Percentiles rank a stretch among this genome's conserved stretches.
These are phyloP conservation scores for Heliconius sara DNA, from an alignment of 2,888 invertebrate genomes.

Conservation along the genomic window DNA sequence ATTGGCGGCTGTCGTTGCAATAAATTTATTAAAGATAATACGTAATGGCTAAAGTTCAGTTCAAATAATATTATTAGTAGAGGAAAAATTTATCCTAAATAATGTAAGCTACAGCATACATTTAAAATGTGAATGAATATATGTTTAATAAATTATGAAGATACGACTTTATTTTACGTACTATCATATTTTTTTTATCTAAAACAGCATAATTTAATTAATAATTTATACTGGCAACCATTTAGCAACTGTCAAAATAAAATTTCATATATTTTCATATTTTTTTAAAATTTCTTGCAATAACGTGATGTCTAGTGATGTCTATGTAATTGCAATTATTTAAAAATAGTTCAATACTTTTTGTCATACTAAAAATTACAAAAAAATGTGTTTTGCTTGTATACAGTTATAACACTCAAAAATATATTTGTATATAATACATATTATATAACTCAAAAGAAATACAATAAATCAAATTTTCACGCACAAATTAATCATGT, in stretches of 20 bases:
- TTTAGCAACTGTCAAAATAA: background rate
- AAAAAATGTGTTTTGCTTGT: background rate
- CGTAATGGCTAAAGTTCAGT: too few species aligned
- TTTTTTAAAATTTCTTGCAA: background rate
- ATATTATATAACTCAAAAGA: constrained; percentile 13
- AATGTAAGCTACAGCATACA: background rate
- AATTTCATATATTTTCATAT: background rate
- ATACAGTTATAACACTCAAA: background rate
- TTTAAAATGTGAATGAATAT: background rate
- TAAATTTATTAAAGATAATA: background rate
- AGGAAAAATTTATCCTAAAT: background rate
- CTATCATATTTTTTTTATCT: too few species aligned
- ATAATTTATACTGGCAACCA: background rate
- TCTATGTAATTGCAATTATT: background rate
- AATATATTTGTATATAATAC: background rate
- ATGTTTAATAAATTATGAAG: background rate
- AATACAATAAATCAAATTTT: background rate
- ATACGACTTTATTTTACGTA: background rate
- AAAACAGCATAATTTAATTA: background rate
- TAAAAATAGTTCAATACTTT: background rate
- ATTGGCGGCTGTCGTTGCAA: constrained; percentile 33
- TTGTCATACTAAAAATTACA: background rate
- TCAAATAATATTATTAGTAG: too few species aligned
- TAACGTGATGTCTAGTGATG: background rate
- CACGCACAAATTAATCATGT: constrained; percentile 54